Conservation (phyloP, 1,140 invertebrate species). For the Laupala kohalensis region DNA sequence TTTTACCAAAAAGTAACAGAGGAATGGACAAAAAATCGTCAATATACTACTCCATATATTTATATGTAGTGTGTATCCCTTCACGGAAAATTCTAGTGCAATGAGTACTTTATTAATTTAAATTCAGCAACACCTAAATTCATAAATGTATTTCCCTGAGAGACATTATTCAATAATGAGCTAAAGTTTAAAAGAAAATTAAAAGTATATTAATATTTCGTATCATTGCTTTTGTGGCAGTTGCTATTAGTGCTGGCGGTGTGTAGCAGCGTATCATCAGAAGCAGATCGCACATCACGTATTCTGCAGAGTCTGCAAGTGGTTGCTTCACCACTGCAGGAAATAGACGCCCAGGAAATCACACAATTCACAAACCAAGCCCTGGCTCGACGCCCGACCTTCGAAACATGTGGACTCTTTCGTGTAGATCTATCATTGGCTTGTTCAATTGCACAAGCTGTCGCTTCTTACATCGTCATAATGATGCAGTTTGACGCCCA, state of each 20-base stretch:
- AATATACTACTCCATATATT: too few species aligned
- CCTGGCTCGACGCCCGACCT: neutral
- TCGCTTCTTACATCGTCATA: neutral
- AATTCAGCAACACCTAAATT: too few species aligned
- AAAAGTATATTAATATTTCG: too few species aligned
- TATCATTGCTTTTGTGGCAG: too few species aligned
- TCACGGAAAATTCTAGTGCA: too few species aligned
- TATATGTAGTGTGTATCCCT: too few species aligned
- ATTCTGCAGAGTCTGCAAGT: neutral
- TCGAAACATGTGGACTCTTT: neutral
- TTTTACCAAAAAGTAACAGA: too few species aligned
- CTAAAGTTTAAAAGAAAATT: too few species aligned
- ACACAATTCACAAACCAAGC: neutral
- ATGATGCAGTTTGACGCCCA: neutral
- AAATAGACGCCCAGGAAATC: neutral
- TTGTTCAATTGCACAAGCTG: neutral
- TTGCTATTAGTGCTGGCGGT: neutral
- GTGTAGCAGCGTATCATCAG: neutral
- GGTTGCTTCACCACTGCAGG: neutral
- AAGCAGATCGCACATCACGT: neutral
- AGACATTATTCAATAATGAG: too few species aligned
- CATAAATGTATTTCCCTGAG: too few species aligned
- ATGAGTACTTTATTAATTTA: too few species aligned
- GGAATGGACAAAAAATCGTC: too few species aligned
- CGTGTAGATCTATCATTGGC: neutral